Conservation (phyloP, 1,140 invertebrate species). For the Piezodorus guildinii region DNA sequence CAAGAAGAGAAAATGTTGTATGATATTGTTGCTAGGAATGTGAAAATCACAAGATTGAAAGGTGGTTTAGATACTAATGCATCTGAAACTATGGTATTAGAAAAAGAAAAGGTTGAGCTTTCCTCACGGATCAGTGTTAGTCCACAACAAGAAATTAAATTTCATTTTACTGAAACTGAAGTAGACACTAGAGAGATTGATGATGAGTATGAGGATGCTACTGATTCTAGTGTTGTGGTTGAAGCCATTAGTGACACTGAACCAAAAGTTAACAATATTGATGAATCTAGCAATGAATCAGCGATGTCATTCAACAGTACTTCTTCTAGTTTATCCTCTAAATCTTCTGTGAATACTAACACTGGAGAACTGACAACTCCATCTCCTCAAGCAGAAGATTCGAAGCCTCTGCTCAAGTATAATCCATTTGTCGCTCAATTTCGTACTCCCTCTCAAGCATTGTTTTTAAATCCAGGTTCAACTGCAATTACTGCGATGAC, state of each 20-base stretch:
- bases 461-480: no score
- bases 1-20: slow-evolving; percentile 32
- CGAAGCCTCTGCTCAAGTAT: no score
- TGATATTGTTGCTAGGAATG: slow-evolving; percentile 16
- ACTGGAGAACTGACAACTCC: no score
- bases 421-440: no score
- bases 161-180: slow-evolving; percentile 1
- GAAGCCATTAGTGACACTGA: neutral
- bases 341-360: no score
- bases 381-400: no score
- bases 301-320: no score
- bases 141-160: neutral
- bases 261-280: neutral
- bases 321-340: no score
- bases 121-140: neutral
- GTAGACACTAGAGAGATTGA: neutral
- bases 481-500: no score
- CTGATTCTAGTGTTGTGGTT: neutral
- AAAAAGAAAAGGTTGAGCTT: slow-evolving; percentile 3
- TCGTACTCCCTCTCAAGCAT: no score
- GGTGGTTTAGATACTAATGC: slow-evolving; percentile 29
- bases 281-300: neutral
- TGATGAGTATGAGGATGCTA: neutral
- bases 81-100: slow-evolving; percentile 3
- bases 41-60: slow-evolving; percentile 12